Evolutionary conservation across 2,888 invertebrate species (phyloP), one percentile per base, ranked within the genome.

Genomic region (Tethea ocularis): DNA sequence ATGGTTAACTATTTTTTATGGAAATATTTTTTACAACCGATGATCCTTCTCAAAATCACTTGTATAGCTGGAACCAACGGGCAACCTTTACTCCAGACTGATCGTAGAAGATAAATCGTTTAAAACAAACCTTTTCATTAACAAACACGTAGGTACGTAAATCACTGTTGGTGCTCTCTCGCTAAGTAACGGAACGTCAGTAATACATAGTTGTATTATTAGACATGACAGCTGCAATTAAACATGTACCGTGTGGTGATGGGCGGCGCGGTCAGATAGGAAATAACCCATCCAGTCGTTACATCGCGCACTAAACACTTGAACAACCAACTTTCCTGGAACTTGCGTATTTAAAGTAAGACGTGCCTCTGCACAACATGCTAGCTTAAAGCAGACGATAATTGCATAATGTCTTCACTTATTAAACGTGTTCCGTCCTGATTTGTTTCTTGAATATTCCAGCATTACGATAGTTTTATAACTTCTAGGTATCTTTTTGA

Each of bases 231-330:
- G 38, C 38, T 38, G n/a, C 38, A n/a, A 38, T 38, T 38, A 38
- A n/a, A 38, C 15, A n/a, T 38, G 38, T 38, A 38, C 38, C 38
- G 3, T 5, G 24, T 24, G n/a, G 38, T 8, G 38, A 0, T 11
- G 33, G 1, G 33, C 13, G 13, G 11, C n/a, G 17, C n/a, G 38
- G 41, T 2, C 8, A 46, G 20, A 46, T 46, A 46, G 41, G 41
- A 46, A 46, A 46, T 46, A 20, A 20, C 41, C 41, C 41, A 46
- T 46, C 17, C 7, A 46, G 17, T 46, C 17, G 41, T 46, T 46
- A 46, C 41, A 38, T 20, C 17, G 41, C 20, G 17, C 41, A 46
- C 41, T 46, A 46, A 46, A 46, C 41, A 46, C 41, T 46, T 46
- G 20, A 17, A 20, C 20, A 20, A 46, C 20, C 20, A 46, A 20